Evolutionary conservation across 2,797 vertebrate genomes (phyloP).

Genomic region (Malacoctenus gilli): DNA sequence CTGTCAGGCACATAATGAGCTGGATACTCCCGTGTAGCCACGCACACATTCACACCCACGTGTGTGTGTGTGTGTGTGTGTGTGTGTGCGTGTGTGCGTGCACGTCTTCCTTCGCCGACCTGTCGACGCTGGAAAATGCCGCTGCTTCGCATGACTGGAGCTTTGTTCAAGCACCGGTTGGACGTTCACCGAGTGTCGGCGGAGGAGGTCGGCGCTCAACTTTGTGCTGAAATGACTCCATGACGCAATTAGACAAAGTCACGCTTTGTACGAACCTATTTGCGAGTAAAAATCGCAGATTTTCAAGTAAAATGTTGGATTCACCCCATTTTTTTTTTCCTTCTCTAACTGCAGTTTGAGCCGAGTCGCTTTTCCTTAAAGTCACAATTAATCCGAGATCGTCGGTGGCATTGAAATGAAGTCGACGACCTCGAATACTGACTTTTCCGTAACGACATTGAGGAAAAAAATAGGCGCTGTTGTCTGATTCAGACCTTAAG

Average conservation of each 20-base stretch:
- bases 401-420: background rate
- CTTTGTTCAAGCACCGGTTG: conserved; percentile 22
- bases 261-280: too few species aligned
- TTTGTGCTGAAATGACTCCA: too few species aligned
- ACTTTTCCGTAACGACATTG: too few species aligned
- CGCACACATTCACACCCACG: conserved; percentile 7
- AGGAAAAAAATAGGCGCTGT: too few species aligned
- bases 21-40: conserved; percentile 9
- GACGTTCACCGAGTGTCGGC: conserved; percentile 1
- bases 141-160: conserved; percentile 9
- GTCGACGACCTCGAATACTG: too few species aligned
- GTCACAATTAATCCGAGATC: background rate
- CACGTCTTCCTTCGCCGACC: background rate
- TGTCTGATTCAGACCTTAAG: too few species aligned
- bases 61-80: background rate
- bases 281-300: too few species aligned
- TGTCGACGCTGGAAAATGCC: conserved; percentile 9
- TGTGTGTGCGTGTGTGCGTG: too few species aligned
- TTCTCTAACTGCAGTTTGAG: background rate
- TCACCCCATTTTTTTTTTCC: background rate
- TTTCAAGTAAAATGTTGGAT: too few species aligned
- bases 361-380: too few species aligned
- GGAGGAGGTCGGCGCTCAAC: background rate
- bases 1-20: conserved; percentile 46
- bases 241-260: too few species aligned